Percentiles rank a stretch among this genome's conserved stretches.
phyloP scores from a whole-genome alignment of 2,113 vertebrate species.

The Speoplatyrhinus poulsoni region DNA sequence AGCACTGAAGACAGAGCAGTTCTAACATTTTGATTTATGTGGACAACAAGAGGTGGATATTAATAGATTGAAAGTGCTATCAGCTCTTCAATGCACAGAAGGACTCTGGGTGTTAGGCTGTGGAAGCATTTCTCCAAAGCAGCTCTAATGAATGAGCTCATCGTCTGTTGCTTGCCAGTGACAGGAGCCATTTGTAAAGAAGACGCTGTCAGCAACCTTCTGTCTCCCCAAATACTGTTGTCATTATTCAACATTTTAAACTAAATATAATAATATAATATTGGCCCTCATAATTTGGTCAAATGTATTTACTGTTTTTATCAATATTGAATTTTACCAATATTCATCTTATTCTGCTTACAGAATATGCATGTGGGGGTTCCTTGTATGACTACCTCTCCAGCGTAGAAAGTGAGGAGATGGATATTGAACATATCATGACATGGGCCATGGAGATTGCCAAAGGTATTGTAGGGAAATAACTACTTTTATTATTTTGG shows the following conservation, averaged over 20 bases:
- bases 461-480: slow-evolving; percentile 81
- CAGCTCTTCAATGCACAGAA: not conserved
- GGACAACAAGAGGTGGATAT: not conserved
- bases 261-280: not conserved
- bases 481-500: not conserved
- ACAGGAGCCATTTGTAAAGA: slow-evolving; percentile 29
- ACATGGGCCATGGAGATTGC: slow-evolving; percentile 96
- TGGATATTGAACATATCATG: slow-evolving; percentile 98
- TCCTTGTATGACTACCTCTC: slow-evolving; percentile 96
- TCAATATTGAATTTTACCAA: not conserved
- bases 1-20: not conserved
- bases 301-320: not conserved
- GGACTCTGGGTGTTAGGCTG: slow-evolving; percentile 22
- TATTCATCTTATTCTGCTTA: not conserved
- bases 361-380: slow-evolving; percentile 93
- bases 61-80: slow-evolving; percentile 3
- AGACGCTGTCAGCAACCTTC: slow-evolving; percentile 12
- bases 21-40: not conserved
- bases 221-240: slow-evolving; percentile 3
- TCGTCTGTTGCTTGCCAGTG: slow-evolving; percentile 16
- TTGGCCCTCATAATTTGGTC: slow-evolving; percentile 9
- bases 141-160: slow-evolving; percentile 28
- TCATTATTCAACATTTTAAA: no score
- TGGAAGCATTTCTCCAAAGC: slow-evolving; percentile 5
- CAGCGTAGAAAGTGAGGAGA: slow-evolving; percentile 91